A percentile compares a stretch with the other conserved stretches of the same genome.
Evolutionary conservation across 2,797 vertebrate species (phyloP).

Genomic region (Streptopelia turtur): DNA sequence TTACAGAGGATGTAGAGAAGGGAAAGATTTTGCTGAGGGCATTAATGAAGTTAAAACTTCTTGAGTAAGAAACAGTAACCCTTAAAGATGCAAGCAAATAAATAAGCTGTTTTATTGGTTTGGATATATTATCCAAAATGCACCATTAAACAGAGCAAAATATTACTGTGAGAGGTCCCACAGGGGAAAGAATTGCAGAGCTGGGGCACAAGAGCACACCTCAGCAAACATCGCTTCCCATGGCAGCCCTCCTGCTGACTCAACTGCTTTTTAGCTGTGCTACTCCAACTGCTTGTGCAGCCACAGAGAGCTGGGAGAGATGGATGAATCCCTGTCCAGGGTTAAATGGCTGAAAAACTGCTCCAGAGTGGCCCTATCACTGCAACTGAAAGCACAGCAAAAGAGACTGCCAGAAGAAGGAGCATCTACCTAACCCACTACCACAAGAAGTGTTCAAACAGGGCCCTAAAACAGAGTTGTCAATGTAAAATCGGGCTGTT

Average conservation of each 20-base stretch:
- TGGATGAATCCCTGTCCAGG: not conserved
- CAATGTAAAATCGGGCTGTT: not conserved
- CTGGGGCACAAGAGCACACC: not conserved
- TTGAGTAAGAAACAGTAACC: not conserved
- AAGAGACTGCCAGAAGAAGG: not conserved
- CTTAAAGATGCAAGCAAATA: not conserved
- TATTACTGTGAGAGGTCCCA: not conserved
- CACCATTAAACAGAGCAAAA: not conserved
- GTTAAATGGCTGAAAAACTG: not conserved
- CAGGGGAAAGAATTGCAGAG: not conserved
- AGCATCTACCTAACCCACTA: not conserved
- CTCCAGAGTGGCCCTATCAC: not conserved
- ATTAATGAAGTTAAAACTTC: not conserved
- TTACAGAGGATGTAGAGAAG: not conserved
- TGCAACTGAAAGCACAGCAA: not conserved
- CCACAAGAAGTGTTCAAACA: not conserved
- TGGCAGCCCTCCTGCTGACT: not conserved
- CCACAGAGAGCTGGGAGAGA: not conserved
- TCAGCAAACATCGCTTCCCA: not conserved
- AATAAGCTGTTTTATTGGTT: not conserved
- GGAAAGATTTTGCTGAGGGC: not conserved
- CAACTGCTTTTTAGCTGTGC: not conserved
- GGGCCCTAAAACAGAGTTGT: not conserved
- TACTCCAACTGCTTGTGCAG: not conserved
- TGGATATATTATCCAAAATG: not conserved